phyloP scores from a whole-genome alignment of 2,113 vertebrate species.

The Nannobrachium achirus region DNA sequence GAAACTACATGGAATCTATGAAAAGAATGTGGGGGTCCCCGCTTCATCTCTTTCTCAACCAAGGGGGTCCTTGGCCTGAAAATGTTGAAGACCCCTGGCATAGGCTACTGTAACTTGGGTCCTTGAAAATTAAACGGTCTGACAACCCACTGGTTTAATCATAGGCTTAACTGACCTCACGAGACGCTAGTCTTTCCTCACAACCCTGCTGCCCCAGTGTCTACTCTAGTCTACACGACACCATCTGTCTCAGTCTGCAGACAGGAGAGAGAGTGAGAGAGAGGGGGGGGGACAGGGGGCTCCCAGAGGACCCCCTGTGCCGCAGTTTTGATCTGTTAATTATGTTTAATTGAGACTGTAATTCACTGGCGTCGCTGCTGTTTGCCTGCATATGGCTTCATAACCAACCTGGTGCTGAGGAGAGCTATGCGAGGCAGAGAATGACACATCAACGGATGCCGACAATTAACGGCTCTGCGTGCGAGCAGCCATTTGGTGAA shows the following conservation, averaged over 20 bases:
- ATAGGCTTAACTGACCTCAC: too few species aligned
- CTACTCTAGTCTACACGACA: slow-evolving; percentile 11
- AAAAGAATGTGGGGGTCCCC: too few species aligned
- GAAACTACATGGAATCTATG: too few species aligned
- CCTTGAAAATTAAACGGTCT: too few species aligned
- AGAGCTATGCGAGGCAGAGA: too few species aligned
- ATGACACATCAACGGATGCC: slow-evolving; percentile 44
- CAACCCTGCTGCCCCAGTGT: slow-evolving; percentile 40
- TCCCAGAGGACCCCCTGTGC: slow-evolving; percentile 57
- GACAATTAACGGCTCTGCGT: slow-evolving; percentile 22
- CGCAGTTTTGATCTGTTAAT: slow-evolving; percentile 71
- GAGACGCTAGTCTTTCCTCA: too few species aligned
- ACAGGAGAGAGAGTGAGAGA: slow-evolving; percentile 58
- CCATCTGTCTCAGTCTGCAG: slow-evolving; percentile 73
- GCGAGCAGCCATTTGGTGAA: slow-evolving; percentile 38
- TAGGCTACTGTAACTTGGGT: too few species aligned
- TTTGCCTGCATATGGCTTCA: slow-evolving; percentile 24
- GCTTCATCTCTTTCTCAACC: too few species aligned
- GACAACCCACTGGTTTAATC: too few species aligned
- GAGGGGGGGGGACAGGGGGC: slow-evolving; percentile 39
- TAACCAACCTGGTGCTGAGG: slow-evolving; percentile 38
- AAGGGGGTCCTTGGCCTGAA: too few species aligned
- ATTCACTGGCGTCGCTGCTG: slow-evolving; percentile 43
- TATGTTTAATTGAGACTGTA: slow-evolving; percentile 67
- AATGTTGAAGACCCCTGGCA: too few species aligned